A percentile compares a stretch with the other conserved stretches of the same genome.
Evolutionary conservation across 2,888 invertebrate genomes (phyloP).

Genomic region (Ormyrus thymus): DNA sequence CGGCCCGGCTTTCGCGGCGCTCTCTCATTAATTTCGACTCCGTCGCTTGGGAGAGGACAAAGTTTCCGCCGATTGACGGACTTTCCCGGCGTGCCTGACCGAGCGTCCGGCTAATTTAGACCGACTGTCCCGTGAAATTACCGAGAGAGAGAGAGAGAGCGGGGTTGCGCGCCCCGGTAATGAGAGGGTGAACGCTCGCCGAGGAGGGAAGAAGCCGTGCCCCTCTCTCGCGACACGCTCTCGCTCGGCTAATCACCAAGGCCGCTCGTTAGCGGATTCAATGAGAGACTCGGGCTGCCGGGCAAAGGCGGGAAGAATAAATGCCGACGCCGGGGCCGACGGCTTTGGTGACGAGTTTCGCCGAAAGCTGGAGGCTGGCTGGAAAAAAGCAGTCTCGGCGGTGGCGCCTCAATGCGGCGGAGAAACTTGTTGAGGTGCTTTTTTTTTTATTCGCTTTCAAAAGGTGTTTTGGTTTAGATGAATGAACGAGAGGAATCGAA

Average conservation of each 20-base stretch:
- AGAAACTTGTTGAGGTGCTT: no score
- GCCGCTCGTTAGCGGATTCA: constrained; percentile 71
- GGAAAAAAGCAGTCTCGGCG: no score
- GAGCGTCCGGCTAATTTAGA: constrained; percentile 67
- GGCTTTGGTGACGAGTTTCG: no score
- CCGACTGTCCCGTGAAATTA: constrained; percentile 71
- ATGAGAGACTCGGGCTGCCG: constrained; percentile 55
- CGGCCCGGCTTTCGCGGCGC: background rate
- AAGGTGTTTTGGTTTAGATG: no score
- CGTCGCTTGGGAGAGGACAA: constrained; percentile 19
- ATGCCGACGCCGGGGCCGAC: no score
- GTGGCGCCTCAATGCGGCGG: no score
- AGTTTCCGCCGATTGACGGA: constrained; percentile 45
- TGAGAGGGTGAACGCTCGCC: constrained; percentile 67
- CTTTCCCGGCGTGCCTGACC: constrained; percentile 58
- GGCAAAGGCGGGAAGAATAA: constrained; percentile 8
- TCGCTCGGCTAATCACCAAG: constrained; percentile 68
- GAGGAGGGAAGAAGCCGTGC: constrained; percentile 59
- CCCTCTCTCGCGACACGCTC: constrained; percentile 59
- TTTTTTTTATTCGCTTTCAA: no score
- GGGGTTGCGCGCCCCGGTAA: constrained; percentile 60
- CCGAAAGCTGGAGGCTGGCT: no score
- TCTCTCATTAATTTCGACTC: constrained; percentile 39
- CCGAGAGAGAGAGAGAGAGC: constrained; percentile 51
- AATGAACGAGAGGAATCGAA: no score